These are phyloP conservation scores for Seriola aureovittata DNA, from an alignment of 2,113 vertebrate genomes.

Conservation along the genomic window DNA sequence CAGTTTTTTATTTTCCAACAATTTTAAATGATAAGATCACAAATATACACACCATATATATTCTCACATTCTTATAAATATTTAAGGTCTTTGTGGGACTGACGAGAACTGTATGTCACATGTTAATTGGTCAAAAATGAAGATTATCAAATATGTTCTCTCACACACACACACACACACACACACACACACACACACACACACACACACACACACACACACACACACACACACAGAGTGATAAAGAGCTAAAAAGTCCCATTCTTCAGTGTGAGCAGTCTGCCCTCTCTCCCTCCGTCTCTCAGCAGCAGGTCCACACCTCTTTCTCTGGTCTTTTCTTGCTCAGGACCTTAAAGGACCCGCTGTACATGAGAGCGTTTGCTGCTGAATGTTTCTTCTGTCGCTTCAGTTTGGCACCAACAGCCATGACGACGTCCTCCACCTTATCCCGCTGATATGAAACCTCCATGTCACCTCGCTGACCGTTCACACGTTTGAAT, in stretches of 20 bases:
- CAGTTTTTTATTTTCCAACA: conserved; percentile 65
- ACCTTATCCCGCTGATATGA: conserved; percentile 85
- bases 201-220: background rate
- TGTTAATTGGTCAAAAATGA: conserved; percentile 14
- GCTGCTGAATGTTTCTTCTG: conserved; percentile 82
- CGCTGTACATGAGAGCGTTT: conserved; percentile 77
- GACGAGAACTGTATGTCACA: background rate
- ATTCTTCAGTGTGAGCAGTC: background rate
- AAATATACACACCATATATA: conserved; percentile 30
- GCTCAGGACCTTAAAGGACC: conserved; percentile 79
- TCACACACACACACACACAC: background rate
- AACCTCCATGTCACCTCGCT: conserved; percentile 12
- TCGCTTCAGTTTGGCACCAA: conserved; percentile 92
- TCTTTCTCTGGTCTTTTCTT: conserved; percentile 76
- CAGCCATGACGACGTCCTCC: conserved; percentile 92
- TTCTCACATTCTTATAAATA: conserved; percentile 28
- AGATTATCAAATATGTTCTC: background rate
- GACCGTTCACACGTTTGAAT: conserved; percentile 41
- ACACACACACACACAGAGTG: background rate
- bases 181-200: background rate
- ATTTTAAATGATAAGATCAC: conserved; percentile 51
- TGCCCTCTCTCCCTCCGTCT: background rate
- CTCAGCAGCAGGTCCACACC: conserved; percentile 90
- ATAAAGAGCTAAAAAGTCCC: conserved; percentile 3
- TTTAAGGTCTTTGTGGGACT: background rate